phyloP scores from a whole-genome alignment of 1,140 invertebrate genomes.

The Dendrolimus punctatus region DNA sequence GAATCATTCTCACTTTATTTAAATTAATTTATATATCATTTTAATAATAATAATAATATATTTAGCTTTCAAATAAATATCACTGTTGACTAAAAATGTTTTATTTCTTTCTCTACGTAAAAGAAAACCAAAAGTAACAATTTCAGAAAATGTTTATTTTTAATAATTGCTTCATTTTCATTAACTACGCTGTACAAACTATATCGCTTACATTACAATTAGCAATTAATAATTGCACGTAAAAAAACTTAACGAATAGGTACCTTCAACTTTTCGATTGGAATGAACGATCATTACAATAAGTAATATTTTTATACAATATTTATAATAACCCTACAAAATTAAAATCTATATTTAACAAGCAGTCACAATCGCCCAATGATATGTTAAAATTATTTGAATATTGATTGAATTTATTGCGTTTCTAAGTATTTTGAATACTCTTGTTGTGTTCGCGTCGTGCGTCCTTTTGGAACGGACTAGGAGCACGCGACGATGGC shows the following conservation, averaged over 20 bases:
- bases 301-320: constrained; percentile 63
- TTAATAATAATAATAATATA: constrained; percentile 35
- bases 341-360: constrained; percentile 64
- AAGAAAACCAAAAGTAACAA: constrained; percentile 40
- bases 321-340: constrained; percentile 58
- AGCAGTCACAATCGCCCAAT: constrained; percentile 73
- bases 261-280: constrained; percentile 69
- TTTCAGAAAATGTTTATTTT: constrained; percentile 69
- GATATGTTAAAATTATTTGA: constrained; percentile 71
- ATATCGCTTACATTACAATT: constrained; percentile 70
- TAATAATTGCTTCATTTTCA: constrained; percentile 69
- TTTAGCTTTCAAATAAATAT: constrained; percentile 66
- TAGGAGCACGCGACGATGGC: no score
- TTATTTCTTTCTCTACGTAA: constrained; percentile 2
- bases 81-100: constrained; percentile 50
- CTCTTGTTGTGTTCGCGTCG: constrained; percentile 4
- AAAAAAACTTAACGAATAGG: constrained; percentile 71
- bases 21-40: background rate
- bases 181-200: constrained; percentile 71
- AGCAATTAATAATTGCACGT: constrained; percentile 72
- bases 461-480: background rate
- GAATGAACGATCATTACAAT: constrained; percentile 69
- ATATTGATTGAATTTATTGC: constrained; percentile 63
- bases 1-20: no score
- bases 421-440: constrained; percentile 29